A percentile compares a stretch with the other conserved stretches of the same genome.
These are phyloP conservation scores for Musca domestica DNA, from an alignment of 1,140 invertebrate genomes.

Conservation along the genomic window DNA sequence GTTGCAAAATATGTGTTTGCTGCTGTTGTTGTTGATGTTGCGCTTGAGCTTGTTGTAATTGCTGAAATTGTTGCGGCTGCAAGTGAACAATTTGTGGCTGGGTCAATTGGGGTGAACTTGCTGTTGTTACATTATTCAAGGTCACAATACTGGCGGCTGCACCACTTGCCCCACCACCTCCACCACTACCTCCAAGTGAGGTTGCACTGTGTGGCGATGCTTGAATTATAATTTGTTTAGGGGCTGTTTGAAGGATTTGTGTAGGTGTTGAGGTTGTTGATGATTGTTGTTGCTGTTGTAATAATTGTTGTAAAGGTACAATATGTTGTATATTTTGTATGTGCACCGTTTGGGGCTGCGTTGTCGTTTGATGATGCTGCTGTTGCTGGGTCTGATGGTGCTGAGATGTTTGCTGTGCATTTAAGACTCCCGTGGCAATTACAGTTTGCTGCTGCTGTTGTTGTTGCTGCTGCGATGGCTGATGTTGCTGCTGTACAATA, in stretches of 20 bases:
- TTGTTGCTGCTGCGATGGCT: conserved; percentile 25
- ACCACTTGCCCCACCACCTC: neutral
- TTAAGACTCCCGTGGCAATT: neutral
- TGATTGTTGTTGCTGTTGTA: conserved; percentile 23
- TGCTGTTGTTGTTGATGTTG: conserved; percentile 11
- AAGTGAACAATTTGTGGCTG: conserved; percentile 19
- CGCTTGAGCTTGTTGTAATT: conserved; percentile 25
- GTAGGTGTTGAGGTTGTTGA: conserved; percentile 6
- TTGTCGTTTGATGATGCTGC: conserved; percentile 30
- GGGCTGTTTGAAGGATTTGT: conserved; percentile 35
- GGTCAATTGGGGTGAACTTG: conserved; percentile 14
- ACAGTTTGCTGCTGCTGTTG: conserved; percentile 34
- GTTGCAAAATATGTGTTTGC: conserved; percentile 6
- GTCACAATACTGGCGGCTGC: neutral
- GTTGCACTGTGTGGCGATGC: conserved; percentile 34
- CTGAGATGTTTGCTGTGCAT: conserved; percentile 28
- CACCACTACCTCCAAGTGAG: conserved; percentile 11
- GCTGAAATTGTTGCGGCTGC: conserved; percentile 24
- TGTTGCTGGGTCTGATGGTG: conserved; percentile 31
- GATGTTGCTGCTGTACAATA: conserved; percentile 31
- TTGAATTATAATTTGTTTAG: conserved; percentile 46
- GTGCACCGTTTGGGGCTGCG: conserved; percentile 31
- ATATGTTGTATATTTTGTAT: conserved; percentile 32
- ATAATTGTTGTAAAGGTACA: conserved; percentile 30
- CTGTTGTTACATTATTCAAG: neutral